Evolutionary conservation across 1,140 invertebrate species (phyloP).

Genomic region (Bombus consobrinus): DNA sequence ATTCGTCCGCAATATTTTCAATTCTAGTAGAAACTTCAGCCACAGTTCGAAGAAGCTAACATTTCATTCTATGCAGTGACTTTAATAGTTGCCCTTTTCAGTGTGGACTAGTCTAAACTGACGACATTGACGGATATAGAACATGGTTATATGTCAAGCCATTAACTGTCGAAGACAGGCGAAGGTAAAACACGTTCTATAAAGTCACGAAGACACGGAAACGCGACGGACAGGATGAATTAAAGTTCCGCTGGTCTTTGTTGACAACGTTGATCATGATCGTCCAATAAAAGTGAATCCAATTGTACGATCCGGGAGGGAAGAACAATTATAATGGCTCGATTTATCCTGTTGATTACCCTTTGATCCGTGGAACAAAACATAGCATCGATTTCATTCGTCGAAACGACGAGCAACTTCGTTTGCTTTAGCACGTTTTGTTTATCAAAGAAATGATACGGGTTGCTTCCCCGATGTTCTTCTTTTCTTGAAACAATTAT

Average conservation of each 20-base stretch:
- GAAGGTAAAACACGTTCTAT: background rate
- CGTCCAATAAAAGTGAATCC: background rate
- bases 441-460: background rate
- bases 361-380: background rate
- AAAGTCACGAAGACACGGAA: background rate
- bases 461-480: background rate
- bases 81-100: background rate
- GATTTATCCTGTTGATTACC: background rate
- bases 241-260: conserved; percentile 1
- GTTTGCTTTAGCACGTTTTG: background rate
- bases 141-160: background rate
- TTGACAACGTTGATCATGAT: background rate
- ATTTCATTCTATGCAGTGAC: background rate
- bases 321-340: background rate
- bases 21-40: background rate
- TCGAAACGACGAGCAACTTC: background rate
- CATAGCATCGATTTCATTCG: background rate
- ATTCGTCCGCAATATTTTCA: background rate
- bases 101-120: background rate
- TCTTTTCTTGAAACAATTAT: background rate
- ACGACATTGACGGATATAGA: background rate
- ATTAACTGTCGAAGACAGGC: conserved; percentile 10
- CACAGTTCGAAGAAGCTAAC: background rate
- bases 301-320: background rate
- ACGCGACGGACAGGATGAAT: background rate